phyloP scores from a whole-genome alignment of 2,888 invertebrate genomes.

The Aporophyla lueneburgensis region DNA sequence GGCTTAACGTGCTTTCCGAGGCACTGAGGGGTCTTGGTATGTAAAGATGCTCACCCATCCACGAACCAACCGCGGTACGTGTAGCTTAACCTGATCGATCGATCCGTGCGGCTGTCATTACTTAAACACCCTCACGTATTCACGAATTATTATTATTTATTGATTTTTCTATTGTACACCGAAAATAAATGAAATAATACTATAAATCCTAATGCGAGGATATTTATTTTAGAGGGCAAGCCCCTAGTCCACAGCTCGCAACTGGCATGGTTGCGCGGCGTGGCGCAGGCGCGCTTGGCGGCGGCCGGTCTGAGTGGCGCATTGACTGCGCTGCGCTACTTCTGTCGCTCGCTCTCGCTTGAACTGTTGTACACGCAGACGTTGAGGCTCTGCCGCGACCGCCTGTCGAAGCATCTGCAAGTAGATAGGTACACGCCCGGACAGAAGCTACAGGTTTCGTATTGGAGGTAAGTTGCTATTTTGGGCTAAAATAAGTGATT shows the following conservation, averaged over 20 bases:
- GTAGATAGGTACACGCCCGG: conserved; percentile 98
- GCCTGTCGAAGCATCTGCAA: conserved; percentile 96
- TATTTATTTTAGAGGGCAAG: conserved; percentile 94
- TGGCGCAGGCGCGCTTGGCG: conserved; percentile 97
- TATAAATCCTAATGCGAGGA: neutral
- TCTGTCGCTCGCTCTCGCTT: conserved; percentile 98
- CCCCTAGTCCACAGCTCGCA: conserved; percentile 98
- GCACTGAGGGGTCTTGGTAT: too few species aligned
- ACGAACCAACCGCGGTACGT: too few species aligned
- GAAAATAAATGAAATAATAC: neutral
- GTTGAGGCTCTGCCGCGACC: conserved; percentile 95
- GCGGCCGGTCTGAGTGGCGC: conserved; percentile 94
- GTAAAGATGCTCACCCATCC: too few species aligned
- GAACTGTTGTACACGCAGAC: conserved; percentile 97
- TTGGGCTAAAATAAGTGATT: neutral
- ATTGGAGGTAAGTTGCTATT: conserved; percentile 94
- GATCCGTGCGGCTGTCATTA: too few species aligned
- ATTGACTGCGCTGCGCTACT: conserved; percentile 93
- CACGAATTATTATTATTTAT: neutral
- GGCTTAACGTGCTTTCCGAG: too few species aligned
- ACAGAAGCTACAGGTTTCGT: conserved; percentile 97
- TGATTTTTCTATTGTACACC: neutral
- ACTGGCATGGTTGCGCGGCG: conserved; percentile 97
- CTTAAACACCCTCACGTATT: too few species aligned
- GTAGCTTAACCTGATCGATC: too few species aligned